Evolutionary conservation across 2,888 invertebrate genomes (phyloP), one percentile per base, ranked within the genome.

Genomic region (Lasioglossum figueresi): DNA sequence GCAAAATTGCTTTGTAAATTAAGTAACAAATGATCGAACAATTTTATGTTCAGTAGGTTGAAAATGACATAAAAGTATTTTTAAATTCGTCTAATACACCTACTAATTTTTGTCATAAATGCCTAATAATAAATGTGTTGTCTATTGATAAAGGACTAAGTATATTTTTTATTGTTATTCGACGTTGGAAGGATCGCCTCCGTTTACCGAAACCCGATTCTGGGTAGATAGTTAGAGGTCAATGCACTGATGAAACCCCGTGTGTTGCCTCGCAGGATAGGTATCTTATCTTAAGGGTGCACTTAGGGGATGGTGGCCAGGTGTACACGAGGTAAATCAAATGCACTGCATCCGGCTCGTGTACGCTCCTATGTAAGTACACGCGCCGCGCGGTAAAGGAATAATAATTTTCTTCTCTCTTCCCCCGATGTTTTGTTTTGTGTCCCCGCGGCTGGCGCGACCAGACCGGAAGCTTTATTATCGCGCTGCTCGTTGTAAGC

Each of bases 391-490:
- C 78, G 81, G 80, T 40, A 56, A 86, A 84, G 84, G 84, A 88
- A 84, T 88, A 88, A 89, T 87, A 81, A 90, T 90, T 89, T 88
- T 88, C 80, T 85, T 52, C 78, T 79, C 70, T 85, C 81, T 77
- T 82, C 85, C 31, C 16, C 80, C 40, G 83, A 43, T 82, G 79
- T 88, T 90, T 90, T 89, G 86, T 86, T 91, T 88, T 85, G 76
- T 82, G 86, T 85, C 85, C 86, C 84, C 81, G 81, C 73, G 84
- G 84, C 88, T 75, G 83, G 34, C 77, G 76, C 82, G 84, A 86
- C 87, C 92, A 91, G 92, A 91, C 90, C 92, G 92, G 92, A 92
- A 92, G 83, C 86, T 84, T 89, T 87, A 87, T 92, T 92, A 92
- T 92, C 92, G 88, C 81, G 80, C 78, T 79, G 83, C 83, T 89